Conservation (phyloP, 1,140 invertebrate species). For the Cotesia vestalis region DNA sequence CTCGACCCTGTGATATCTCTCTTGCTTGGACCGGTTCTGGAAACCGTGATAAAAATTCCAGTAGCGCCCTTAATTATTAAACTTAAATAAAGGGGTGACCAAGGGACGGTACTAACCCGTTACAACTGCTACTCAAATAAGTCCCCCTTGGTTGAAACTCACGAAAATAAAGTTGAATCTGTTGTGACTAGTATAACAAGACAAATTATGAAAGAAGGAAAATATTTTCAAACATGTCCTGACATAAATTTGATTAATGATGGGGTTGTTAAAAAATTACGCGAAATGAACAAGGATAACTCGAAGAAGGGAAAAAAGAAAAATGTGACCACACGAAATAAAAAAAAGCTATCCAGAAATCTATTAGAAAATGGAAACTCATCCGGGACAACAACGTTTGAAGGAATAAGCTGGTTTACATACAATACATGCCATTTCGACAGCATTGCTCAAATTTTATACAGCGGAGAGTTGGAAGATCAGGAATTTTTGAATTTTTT, state of each 20-base stretch:
- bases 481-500: background rate
- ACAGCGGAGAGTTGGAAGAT: background rate
- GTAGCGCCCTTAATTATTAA: too few species aligned
- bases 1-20: too few species aligned
- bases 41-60: too few species aligned
- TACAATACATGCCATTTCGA: background rate
- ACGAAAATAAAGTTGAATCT: background rate
- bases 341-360: background rate
- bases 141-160: background rate
- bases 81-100: too few species aligned
- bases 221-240: background rate
- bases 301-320: background rate
- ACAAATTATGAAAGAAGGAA: background rate
- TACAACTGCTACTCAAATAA: background rate
- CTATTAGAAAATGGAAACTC: background rate
- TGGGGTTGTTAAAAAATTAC: background rate
- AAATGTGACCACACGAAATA: background rate
- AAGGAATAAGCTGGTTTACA: background rate
- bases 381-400: background rate
- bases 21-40: too few species aligned
- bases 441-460: background rate
- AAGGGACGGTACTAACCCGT: too few species aligned
- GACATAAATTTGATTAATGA: background rate
- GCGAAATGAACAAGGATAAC: background rate
- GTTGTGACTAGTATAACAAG: background rate